Base-by-base conservation (phyloP, 2,888 invertebrate genomes). In the Diplolepis rosae region DNA sequence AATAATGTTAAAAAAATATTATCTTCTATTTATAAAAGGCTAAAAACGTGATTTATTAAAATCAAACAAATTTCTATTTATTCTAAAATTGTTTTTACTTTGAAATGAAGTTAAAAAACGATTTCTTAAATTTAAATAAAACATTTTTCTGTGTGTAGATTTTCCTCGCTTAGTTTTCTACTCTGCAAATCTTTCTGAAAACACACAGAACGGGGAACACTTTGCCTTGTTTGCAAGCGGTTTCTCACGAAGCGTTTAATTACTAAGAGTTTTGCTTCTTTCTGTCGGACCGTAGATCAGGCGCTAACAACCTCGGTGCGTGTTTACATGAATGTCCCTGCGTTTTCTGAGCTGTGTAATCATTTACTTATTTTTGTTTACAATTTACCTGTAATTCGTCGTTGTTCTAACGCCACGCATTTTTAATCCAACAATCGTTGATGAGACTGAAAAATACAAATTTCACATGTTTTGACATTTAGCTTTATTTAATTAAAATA, bases 261-360 rank as follows among this genome's bases (percentile, higher is more conserved):
- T 75, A 74, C 77, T 70, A 73, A 68, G 39, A 39, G 61, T 27
- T 61, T 39, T 61, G 39, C 24, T 61, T 66, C 72, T 76, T 79
- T 79, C 61, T 74, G 68, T 66, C 74, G 73, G 79, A 78, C 80
- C 79, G 72, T 73, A 69, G 69, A 74, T 79, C 73, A 68, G 71
- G 54, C 72, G 50, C 68, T 73, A 79, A 76, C 75, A 72, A 79
- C 68, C 70, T 67, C 72, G 72, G 68, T 69, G 70, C 68, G 75
- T 71, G 78, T 80, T 82, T 74, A 75, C 76, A 73, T 76, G 78
- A 78, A 73, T 76, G 79, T 73, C 72, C 51, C 71, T 71, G 77
- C 72, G 61, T 75, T 75, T 75, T 45, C 71, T 69, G 66, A 32
- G 73, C 75, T 74, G 61, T 35, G 66, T 65, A 50, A 69, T 65